phyloP scores from a whole-genome alignment of 2,113 vertebrate genomes.

The Podiceps cristatus region DNA sequence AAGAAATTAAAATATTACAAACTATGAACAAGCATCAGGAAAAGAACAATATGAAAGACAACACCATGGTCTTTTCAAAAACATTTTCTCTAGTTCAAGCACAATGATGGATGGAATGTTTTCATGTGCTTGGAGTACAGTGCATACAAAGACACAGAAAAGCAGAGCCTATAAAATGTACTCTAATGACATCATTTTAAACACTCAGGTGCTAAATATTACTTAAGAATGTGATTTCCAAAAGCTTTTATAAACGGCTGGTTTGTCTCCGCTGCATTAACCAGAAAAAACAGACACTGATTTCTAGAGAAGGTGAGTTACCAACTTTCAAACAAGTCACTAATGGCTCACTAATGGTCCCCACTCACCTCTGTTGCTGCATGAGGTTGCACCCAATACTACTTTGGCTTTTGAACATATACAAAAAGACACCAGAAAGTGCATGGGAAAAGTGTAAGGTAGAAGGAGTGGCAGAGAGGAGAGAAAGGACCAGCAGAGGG shows the following conservation, averaged over 20 bases:
- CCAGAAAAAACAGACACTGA: background rate
- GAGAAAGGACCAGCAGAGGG: background rate
- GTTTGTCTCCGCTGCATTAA: background rate
- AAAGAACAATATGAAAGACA: background rate
- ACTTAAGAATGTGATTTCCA: background rate
- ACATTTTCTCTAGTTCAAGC: background rate
- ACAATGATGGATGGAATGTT: background rate
- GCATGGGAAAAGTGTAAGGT: background rate
- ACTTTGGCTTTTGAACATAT: background rate
- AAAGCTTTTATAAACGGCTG: background rate
- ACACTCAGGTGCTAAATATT: background rate
- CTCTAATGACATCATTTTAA: background rate
- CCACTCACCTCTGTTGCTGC: background rate
- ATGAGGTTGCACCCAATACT: accelerated
- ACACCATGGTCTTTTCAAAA: background rate
- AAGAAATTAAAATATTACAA: background rate
- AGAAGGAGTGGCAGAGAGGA: background rate
- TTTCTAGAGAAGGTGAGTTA: background rate
- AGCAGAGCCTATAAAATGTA: background rate
- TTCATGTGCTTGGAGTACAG: background rate
- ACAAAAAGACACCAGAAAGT: background rate
- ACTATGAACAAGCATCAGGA: background rate
- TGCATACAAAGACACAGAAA: background rate
- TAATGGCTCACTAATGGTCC: too few species aligned
- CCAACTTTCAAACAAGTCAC: background rate